Evolutionary conservation across 2,113 vertebrate genomes (phyloP).

Genomic region (Sturnus vulgaris): DNA sequence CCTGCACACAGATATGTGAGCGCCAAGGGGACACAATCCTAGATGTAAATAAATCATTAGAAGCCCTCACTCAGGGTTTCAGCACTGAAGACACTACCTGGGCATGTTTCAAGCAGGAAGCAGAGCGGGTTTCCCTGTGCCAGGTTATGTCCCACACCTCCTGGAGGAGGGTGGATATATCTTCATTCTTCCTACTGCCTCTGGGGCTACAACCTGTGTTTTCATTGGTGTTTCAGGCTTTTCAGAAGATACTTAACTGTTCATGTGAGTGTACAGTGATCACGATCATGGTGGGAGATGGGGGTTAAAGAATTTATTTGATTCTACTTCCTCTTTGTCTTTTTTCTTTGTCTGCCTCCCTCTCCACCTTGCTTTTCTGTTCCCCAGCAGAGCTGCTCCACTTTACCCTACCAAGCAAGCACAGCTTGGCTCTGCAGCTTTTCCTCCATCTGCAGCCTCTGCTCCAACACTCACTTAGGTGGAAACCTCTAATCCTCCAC

Average conservation of each 20-base stretch:
- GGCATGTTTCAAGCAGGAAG: not conserved
- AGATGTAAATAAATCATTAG: not conserved
- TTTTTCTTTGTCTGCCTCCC: not conserved
- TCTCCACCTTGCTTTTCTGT: not conserved
- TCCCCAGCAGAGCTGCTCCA: not conserved
- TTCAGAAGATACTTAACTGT: not conserved
- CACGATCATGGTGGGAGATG: fast-evolving
- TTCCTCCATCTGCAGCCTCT: not conserved
- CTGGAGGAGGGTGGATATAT: not conserved
- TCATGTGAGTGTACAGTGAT: not conserved
- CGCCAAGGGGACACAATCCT: not conserved
- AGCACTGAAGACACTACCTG: not conserved
- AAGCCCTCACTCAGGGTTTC: not conserved
- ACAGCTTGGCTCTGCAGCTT: not conserved
- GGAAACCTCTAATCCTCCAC: not conserved
- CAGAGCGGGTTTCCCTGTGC: not conserved
- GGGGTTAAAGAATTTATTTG: fast-evolving
- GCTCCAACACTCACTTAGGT: fast-evolving
- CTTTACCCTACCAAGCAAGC: not conserved
- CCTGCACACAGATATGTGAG: not conserved
- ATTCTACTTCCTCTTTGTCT: not conserved
- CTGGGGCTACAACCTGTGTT: not conserved
- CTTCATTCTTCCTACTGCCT: not conserved
- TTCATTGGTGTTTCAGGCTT: not conserved
- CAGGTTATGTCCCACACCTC: not conserved